Evolutionary conservation across 2,113 vertebrate species (phyloP).

Genomic region (Camarhynchus parvulus): DNA sequence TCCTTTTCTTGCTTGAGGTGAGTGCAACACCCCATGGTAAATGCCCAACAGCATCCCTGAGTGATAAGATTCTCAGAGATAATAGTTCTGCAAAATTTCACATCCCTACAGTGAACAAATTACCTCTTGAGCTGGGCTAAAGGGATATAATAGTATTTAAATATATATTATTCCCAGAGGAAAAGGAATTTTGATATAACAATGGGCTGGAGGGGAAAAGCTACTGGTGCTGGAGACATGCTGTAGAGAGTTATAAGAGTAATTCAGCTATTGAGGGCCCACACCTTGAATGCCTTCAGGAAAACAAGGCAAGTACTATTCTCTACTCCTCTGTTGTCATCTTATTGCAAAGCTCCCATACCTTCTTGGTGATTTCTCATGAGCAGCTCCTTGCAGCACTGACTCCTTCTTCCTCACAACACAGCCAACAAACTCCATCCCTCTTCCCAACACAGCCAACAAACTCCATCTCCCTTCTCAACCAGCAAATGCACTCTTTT

Average conservation of each 20-base stretch:
- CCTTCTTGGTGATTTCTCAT: too few relatives aligned
- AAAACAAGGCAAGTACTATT: neutral
- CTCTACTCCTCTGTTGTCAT: neutral
- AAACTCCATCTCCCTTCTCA: too few relatives aligned
- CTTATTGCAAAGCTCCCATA: too few relatives aligned
- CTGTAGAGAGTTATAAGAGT: neutral
- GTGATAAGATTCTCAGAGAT: neutral
- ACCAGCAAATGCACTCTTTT: too few relatives aligned
- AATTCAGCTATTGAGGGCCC: neutral
- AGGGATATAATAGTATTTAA: neutral
- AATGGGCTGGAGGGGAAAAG: neutral
- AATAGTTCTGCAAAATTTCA: neutral
- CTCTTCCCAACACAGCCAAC: too few relatives aligned
- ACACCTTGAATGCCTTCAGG: neutral
- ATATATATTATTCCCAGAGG: neutral
- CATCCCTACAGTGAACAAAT: neutral
- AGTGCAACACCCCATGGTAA: neutral
- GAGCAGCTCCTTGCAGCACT: too few relatives aligned
- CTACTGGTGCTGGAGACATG: neutral
- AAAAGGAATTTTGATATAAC: neutral
- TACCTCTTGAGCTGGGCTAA: neutral
- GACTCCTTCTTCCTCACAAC: too few relatives aligned
- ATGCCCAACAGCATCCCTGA: neutral
- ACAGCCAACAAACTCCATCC: too few relatives aligned
- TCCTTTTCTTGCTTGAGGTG: neutral